phyloP scores from a whole-genome alignment of 2,113 vertebrate species.

The Ageneiosus marmoratus region DNA sequence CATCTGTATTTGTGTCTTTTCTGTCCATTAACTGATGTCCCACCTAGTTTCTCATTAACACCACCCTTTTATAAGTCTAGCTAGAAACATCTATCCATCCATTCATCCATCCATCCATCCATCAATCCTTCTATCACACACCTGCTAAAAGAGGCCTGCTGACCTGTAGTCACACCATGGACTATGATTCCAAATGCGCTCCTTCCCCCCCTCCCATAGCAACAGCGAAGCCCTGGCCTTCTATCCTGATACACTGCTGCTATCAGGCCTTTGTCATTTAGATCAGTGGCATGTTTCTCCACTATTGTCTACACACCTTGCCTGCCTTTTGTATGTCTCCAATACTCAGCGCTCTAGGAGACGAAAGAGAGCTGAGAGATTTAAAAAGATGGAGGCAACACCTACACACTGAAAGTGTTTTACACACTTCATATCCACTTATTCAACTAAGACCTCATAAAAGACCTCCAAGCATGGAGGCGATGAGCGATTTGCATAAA shows the following conservation, averaged over 20 bases:
- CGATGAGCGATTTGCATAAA: slow-evolving; percentile 42
- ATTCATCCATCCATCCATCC: not conserved
- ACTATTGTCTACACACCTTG: slow-evolving; percentile 55
- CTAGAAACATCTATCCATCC: not conserved
- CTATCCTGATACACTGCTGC: slow-evolving; percentile 52
- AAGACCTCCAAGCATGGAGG: slow-evolving; percentile 19
- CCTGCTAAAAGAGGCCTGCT: slow-evolving; percentile 3
- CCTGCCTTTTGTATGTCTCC: slow-evolving; percentile 57
- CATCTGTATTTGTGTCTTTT: not conserved
- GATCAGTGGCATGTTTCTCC: slow-evolving; percentile 63
- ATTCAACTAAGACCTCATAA: slow-evolving; percentile 36
- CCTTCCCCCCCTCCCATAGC: slow-evolving; percentile 66
- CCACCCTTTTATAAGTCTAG: not conserved
- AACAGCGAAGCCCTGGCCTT: slow-evolving; percentile 61
- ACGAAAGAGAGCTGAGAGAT: slow-evolving; percentile 16
- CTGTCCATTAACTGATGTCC: not conserved
- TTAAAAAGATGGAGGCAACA: slow-evolving; percentile 28
- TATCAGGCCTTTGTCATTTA: slow-evolving; percentile 72
- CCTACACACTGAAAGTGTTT: slow-evolving; percentile 35
- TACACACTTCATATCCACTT: slow-evolving; percentile 45
- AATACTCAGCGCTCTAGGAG: slow-evolving; percentile 51
- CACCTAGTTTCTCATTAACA: not conserved
- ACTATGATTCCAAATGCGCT: slow-evolving; percentile 57
- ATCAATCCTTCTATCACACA: slow-evolving; percentile 3
- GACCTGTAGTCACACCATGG: slow-evolving; percentile 47